phyloP scores from a whole-genome alignment of 2,113 vertebrate species.

The Glaucomys volans region DNA sequence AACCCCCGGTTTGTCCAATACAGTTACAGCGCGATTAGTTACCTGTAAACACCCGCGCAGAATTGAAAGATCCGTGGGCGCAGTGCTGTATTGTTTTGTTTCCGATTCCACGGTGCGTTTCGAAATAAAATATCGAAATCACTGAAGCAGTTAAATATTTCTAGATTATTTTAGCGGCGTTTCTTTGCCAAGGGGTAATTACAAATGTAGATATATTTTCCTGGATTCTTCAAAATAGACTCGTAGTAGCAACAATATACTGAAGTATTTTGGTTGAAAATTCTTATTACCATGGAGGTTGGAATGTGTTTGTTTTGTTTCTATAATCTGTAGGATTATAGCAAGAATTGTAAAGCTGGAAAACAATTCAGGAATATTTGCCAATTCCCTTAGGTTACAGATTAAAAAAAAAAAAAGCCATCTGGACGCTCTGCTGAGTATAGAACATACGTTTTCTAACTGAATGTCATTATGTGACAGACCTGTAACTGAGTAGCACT shows the following conservation, averaged over 20 bases:
- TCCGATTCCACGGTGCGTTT: background rate
- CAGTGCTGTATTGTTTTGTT: background rate
- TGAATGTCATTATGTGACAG: background rate
- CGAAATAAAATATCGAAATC: background rate
- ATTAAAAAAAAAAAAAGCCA: background rate
- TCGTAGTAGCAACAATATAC: background rate
- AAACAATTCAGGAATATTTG: slow-evolving; percentile 5
- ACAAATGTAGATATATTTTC: background rate
- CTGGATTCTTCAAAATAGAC: background rate
- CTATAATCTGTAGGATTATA: background rate
- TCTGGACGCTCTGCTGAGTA: slow-evolving; percentile 46
- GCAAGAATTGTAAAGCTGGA: background rate
- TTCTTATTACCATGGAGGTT: background rate
- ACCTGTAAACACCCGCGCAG: background rate
- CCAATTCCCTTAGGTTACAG: background rate
- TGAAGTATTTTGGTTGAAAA: slow-evolving; percentile 6
- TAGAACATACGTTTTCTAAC: slow-evolving; percentile 14
- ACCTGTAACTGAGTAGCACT: slow-evolving; percentile 28
- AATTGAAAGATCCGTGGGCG: background rate
- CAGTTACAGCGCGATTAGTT: background rate
- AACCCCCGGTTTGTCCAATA: background rate
- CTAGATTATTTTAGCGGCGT: background rate
- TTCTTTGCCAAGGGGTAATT: slow-evolving; percentile 8
- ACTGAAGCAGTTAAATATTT: background rate
- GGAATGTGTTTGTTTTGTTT: slow-evolving; percentile 52